Evolutionary conservation across 2,113 vertebrate genomes (phyloP), one percentile per base, ranked within the genome.

Genomic region (Panthera uncia): DNA sequence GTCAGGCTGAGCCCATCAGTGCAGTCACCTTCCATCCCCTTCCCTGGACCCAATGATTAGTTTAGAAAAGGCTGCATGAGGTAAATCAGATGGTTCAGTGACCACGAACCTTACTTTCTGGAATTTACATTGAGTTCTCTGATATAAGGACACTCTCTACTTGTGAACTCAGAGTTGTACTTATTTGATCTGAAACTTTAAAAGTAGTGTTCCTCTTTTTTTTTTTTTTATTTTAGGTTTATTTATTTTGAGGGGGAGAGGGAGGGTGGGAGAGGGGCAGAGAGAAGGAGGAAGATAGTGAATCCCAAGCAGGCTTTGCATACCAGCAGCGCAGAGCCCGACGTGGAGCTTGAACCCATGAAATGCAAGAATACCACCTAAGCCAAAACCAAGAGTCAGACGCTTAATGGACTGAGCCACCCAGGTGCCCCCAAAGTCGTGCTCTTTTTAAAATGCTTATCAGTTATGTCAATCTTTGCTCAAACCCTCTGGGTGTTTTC

Each of bases 21-120:
- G 8, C 1, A 5, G 5, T 7, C 14, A 25, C 16, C 16, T 57
- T 36, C 16, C 13, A 50, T 27, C 6, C 1, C 3, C 41, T 68
- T 45, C 13, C 5, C 1, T 73, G 21, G 3, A 36, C 19, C 25
- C 8, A 11, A 4, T 0, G 10, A 66, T 45, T 50, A 13, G 1
- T 38, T 96, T 88, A 69, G 23, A 33, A 48, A 68, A 85, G 33
- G 13, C 0, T 12, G 38, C 23, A 4, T 50, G 29, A 25, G 11
- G 4, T 21, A 11, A 50, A 16, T 33, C 38, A 73, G 19, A 4
- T 88, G n/a, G 4, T 16, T 33, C 29, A 23, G 1, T 21, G 19
- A 76, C 18, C 4, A 2, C 1, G 15, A 61, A 10, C 19, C 48
- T 95, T 3, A 8, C 33, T 41, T 82, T 36, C 38, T 76, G 38